Evolutionary conservation across 2,797 vertebrate genomes (phyloP).

Genomic region (Chelidonichthys spinosus): DNA sequence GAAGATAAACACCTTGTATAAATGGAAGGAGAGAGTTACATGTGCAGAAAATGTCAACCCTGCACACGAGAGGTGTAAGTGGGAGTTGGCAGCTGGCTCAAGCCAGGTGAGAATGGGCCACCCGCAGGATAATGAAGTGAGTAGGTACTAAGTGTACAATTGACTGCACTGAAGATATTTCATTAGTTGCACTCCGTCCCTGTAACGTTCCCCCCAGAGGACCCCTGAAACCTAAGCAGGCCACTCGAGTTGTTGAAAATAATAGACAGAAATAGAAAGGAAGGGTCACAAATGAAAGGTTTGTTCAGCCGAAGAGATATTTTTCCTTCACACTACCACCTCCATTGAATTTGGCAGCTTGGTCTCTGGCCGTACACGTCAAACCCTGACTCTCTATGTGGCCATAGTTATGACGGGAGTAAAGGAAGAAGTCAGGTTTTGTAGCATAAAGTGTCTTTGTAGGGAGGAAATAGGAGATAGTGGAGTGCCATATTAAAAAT

Average conservation of each 20-base stretch:
- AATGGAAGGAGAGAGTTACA: slow-evolving; percentile 65
- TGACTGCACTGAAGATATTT: slow-evolving; percentile 73
- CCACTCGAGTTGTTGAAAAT: slow-evolving; percentile 12
- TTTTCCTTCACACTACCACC: background rate
- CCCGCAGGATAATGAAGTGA: slow-evolving; percentile 72
- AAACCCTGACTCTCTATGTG: background rate
- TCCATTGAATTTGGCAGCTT: background rate
- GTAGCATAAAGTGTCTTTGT: background rate
- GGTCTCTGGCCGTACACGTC: background rate
- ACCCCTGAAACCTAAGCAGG: slow-evolving; percentile 57
- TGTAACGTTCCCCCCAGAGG: slow-evolving; percentile 62
- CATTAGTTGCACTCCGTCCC: slow-evolving; percentile 76
- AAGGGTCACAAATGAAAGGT: slow-evolving; percentile 1
- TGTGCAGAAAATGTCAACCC: slow-evolving; percentile 47
- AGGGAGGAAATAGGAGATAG: background rate
- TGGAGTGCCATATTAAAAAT: no score
- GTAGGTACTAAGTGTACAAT: slow-evolving; percentile 61
- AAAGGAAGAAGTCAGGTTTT: background rate
- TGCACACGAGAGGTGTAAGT: slow-evolving; percentile 49
- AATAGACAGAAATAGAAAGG: slow-evolving; percentile 57
- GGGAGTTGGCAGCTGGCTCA: slow-evolving; percentile 55
- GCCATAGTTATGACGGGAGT: background rate
- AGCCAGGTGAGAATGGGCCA: slow-evolving; percentile 59
- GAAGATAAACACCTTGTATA: slow-evolving; percentile 67
- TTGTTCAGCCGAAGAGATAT: background rate